phyloP scores from a whole-genome alignment of 2,888 invertebrate genomes.

The Orthonevra nobilis region DNA sequence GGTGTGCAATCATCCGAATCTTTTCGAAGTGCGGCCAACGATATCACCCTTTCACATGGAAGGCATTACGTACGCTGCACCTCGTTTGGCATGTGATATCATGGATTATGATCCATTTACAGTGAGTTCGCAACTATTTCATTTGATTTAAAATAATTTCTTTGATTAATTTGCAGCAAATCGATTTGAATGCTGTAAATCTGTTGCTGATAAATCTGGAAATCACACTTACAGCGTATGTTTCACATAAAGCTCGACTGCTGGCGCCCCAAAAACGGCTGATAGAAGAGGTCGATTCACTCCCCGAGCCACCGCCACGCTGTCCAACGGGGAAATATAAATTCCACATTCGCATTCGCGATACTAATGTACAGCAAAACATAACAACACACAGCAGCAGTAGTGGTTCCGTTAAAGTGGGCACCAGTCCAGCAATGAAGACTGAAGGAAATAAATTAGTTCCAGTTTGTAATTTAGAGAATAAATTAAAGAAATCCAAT shows the following conservation, averaged over 20 bases:
- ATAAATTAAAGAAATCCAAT: constrained; percentile 71
- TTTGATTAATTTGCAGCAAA: constrained; percentile 81
- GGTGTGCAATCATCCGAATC: constrained; percentile 98
- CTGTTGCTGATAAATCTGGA: constrained; percentile 85
- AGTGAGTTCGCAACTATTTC: constrained; percentile 80
- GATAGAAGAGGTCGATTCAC: constrained; percentile 85
- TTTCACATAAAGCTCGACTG: constrained; percentile 89
- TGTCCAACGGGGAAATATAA: constrained; percentile 85
- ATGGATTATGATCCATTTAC: constrained; percentile 88
- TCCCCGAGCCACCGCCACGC: constrained; percentile 83
- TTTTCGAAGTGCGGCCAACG: constrained; percentile 97
- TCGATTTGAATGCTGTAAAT: constrained; percentile 85
- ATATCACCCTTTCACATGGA: constrained; percentile 95
- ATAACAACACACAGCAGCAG: constrained; percentile 73
- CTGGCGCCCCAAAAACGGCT: constrained; percentile 86
- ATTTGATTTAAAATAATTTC: not conserved
- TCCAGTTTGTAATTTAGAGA: constrained; percentile 73
- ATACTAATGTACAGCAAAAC: constrained; percentile 78
- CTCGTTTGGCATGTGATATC: constrained; percentile 86
- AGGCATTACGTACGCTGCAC: constrained; percentile 85
- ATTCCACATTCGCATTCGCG: constrained; percentile 82
- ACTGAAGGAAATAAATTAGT: constrained; percentile 78
- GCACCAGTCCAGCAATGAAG: constrained; percentile 81
- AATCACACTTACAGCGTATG: constrained; percentile 88
- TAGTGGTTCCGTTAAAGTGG: constrained; percentile 76